phyloP scores from a whole-genome alignment of 2,113 vertebrate genomes.

The Pelobates fuscus region DNA sequence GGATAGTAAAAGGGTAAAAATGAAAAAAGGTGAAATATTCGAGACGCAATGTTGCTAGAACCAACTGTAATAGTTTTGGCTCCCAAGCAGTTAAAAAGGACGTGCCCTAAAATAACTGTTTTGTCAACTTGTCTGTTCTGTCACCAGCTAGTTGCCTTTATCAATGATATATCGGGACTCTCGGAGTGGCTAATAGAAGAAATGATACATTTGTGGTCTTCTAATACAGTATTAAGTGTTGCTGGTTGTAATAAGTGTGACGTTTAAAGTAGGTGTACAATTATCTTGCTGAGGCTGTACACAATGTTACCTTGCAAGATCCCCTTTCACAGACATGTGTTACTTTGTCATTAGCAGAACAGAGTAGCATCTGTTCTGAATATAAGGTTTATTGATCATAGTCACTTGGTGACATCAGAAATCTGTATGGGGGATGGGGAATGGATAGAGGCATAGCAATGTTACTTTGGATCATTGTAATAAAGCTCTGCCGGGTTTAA shows the following conservation, averaged over 20 bases:
- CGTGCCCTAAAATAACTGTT: no score
- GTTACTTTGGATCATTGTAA: conserved; percentile 29
- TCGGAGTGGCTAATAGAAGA: no score
- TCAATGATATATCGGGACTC: no score
- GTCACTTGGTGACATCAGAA: conserved; percentile 51
- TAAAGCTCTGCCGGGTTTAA: conserved; percentile 39
- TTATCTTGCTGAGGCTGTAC: conserved; percentile 84
- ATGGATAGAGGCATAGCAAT: conserved; percentile 26
- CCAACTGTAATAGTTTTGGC: no score
- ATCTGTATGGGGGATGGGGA: conserved; percentile 14
- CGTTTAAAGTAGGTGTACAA: conserved; percentile 82
- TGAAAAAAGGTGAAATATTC: no score
- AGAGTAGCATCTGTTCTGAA: conserved; percentile 77
- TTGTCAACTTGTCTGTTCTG: no score
- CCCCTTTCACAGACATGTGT: conserved; percentile 77
- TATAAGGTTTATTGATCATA: conserved; percentile 65
- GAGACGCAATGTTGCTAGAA: no score
- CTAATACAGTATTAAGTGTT: conserved; percentile 59
- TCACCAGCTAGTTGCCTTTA: no score
- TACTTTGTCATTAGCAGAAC: conserved; percentile 82
- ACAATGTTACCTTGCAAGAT: conserved; percentile 80
- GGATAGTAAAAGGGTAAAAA: no score
- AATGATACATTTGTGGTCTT: no score
- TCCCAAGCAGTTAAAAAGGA: no score
- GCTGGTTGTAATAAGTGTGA: conserved; percentile 86